Conservation (phyloP, 2,797 vertebrate genomes). For the Gorsachius magnificus region DNA sequence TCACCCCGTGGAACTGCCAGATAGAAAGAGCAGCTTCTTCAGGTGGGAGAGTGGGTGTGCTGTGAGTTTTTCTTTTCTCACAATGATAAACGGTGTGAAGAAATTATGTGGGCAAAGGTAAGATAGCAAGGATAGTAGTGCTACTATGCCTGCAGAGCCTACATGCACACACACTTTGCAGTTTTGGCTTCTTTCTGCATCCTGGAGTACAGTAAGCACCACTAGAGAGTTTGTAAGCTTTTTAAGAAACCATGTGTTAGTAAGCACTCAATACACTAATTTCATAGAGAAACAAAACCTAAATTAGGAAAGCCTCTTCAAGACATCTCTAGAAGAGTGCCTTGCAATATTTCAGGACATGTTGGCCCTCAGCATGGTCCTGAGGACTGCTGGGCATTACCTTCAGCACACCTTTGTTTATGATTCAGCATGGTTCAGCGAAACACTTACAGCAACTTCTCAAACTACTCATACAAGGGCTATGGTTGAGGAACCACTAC, state of each 20-base stretch:
- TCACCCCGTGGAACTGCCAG: neutral
- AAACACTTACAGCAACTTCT: neutral
- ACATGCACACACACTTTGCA: neutral
- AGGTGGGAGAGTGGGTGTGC: neutral
- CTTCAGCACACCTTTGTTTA: neutral
- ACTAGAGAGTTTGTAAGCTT: neutral
- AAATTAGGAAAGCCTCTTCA: neutral
- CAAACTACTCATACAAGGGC: neutral
- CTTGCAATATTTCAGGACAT: neutral
- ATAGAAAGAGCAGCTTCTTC: neutral
- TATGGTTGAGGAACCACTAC: neutral
- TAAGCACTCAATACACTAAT: accelerated
- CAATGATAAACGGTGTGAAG: neutral
- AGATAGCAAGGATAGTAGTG: neutral
- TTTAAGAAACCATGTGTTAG: neutral
- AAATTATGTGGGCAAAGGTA: neutral
- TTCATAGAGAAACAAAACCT: neutral
- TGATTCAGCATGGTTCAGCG: neutral
- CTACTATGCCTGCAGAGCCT: neutral
- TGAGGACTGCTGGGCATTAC: neutral
- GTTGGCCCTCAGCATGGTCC: neutral
- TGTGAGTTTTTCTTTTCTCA: neutral
- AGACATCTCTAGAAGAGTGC: neutral
- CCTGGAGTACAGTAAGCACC: neutral
- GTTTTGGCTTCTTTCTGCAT: neutral